Base-by-base conservation (phyloP, 1,140 invertebrate genomes). In the Aphaenogaster rudis region DNA sequence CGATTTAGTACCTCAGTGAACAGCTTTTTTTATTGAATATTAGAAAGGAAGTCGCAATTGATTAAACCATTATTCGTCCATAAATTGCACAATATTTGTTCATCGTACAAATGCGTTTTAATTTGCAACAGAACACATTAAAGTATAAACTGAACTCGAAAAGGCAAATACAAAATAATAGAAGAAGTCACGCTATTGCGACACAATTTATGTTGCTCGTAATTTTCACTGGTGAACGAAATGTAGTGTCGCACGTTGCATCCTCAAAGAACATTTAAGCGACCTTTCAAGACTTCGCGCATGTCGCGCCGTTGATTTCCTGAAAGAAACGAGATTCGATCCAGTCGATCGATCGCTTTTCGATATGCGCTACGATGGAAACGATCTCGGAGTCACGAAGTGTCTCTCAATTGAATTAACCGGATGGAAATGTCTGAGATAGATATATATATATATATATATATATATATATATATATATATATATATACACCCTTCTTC, bases 351-450 rank as follows among this genome's bases (percentile, higher is more conserved):
- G 45, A 52, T 78, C 5, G 11, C 28, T 50, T 48, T 13, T 21
- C 76, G 15, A 79, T 50, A 52, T 39, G 59, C 76, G 3, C 59
- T 3, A 63, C 42, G 42, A 61, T 2, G 45, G 61, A 50, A 21
- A 52, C 17, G 11, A 50, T 48, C 5, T 48, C 9, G 48, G 15
- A 52, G 61, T 78, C 42, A n/a, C 59, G 28, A 50, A 78, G 76
- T 78, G 21, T 79, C 77, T 79, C 33, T 9, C 42, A 45, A 64
- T 79, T 79, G 61, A 79, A 79, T 79, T 66, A 79, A 79, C 28
- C 8, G 9, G 15, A 42, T 50, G 61, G 61, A 66, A 66, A 66
- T n/a, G 45, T 21, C 45, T 61, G 1, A 48, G 17, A 79, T 0
- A 3, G 15, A 36, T 39, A 17, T 0, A 33, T 17, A 15, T 36